Percentiles rank a stretch among this genome's conserved stretches.
Evolutionary conservation across 2,797 vertebrate species (phyloP).

Genomic region (Sphenodon punctatus): DNA sequence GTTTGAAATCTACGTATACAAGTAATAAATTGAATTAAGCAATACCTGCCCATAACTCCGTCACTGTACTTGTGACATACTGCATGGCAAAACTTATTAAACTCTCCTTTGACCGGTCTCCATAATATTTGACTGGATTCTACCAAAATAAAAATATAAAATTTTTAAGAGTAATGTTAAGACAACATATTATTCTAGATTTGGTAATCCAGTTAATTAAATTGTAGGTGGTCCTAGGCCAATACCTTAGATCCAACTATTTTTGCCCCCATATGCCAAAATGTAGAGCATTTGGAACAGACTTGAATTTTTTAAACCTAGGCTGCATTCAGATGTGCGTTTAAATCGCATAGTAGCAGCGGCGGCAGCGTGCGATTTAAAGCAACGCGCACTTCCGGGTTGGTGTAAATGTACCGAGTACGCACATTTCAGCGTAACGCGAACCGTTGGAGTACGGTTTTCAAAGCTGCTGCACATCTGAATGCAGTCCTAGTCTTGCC

Average conservation of each 20-base stretch:
- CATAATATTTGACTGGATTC: conserved; percentile 90
- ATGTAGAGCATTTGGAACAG: not conserved
- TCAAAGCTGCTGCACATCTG: too few relatives aligned
- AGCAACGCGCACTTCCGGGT: too few relatives aligned
- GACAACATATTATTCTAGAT: not conserved
- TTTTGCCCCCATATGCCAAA: not conserved
- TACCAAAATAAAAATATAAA: conserved; percentile 60
- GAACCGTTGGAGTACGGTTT: too few relatives aligned
- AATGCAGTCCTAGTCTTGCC: not conserved
- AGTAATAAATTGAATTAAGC: not conserved
- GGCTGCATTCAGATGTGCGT: too few relatives aligned
- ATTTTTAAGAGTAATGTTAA: too few relatives aligned
- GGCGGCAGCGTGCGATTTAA: too few relatives aligned
- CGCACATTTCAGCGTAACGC: too few relatives aligned
- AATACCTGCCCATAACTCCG: conserved; percentile 90
- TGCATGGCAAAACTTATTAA: conserved; percentile 90
- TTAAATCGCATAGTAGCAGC: too few relatives aligned
- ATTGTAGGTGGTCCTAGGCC: not conserved
- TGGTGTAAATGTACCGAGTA: too few relatives aligned
- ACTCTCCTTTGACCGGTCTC: conserved; percentile 86
- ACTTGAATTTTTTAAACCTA: not conserved
- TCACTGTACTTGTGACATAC: conserved; percentile 87
- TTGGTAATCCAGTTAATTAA: too few relatives aligned
- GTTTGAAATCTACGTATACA: not conserved
- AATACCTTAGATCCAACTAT: not conserved